phyloP scores from a whole-genome alignment of 2,797 vertebrate genomes.

The Sarcophilus harrisii region DNA sequence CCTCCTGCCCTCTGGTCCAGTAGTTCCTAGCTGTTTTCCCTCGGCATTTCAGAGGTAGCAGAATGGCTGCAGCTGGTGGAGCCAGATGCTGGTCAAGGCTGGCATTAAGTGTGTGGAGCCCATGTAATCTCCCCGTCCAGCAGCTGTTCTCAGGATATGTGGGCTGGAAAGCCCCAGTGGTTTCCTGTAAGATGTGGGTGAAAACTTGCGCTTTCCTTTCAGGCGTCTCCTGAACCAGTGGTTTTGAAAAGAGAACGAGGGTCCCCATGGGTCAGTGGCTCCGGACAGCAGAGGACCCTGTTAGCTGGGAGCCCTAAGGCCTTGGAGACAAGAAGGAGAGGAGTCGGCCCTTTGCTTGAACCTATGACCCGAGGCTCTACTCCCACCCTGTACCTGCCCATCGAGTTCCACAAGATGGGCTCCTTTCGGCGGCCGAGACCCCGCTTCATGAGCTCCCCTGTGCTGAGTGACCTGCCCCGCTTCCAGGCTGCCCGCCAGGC shows the following conservation, averaged over 20 bases:
- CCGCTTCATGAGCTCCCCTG: slow-evolving; percentile 97
- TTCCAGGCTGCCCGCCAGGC: slow-evolving; percentile 92
- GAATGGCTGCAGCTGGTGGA: background rate
- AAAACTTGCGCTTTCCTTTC: slow-evolving; percentile 58
- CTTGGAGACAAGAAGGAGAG: slow-evolving; percentile 53
- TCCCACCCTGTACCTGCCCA: slow-evolving; percentile 60
- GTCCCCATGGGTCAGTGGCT: background rate
- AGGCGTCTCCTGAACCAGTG: slow-evolving; percentile 61
- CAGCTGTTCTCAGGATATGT: background rate
- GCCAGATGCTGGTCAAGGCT: background rate
- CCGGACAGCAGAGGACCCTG: slow-evolving; percentile 27
- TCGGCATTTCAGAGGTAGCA: background rate
- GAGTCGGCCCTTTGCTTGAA: slow-evolving; percentile 56
- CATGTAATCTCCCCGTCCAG: background rate
- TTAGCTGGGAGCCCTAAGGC: background rate
- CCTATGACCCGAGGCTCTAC: slow-evolving; percentile 84
- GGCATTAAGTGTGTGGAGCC: background rate
- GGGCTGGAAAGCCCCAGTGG: slow-evolving; percentile 9
- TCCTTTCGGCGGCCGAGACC: slow-evolving; percentile 93
- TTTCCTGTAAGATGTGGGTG: slow-evolving; percentile 33
- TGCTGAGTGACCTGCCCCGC: slow-evolving; percentile 93
- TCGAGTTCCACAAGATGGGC: slow-evolving; percentile 89
- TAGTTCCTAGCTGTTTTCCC: background rate
- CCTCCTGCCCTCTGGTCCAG: background rate
- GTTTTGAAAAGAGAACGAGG: slow-evolving; percentile 18